These are phyloP conservation scores for Sipha flava DNA, from an alignment of 1,140 invertebrate species.

Conservation along the genomic window DNA sequence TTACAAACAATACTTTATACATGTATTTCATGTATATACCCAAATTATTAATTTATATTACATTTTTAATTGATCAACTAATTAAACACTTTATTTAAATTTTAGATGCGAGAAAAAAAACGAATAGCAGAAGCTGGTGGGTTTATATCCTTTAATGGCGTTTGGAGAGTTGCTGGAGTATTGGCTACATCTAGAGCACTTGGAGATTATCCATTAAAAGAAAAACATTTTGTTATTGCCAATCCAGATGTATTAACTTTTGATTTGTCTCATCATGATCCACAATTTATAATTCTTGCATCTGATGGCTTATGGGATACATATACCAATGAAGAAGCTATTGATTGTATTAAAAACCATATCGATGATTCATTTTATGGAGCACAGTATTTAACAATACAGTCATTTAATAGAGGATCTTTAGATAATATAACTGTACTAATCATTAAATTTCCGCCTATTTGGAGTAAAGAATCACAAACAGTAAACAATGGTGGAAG, in stretches of 20 bases:
- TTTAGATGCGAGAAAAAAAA: constrained; percentile 70
- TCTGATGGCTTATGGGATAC: constrained; percentile 95
- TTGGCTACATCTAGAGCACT: constrained; percentile 88
- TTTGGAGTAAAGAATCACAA: constrained; percentile 11
- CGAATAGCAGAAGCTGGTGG: constrained; percentile 86
- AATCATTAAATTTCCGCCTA: constrained; percentile 65
- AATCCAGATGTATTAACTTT: constrained; percentile 94
- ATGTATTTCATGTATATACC: no score
- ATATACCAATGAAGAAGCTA: constrained; percentile 87
- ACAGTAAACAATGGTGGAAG: neutral
- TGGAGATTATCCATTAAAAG: constrained; percentile 91
- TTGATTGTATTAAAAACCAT: constrained; percentile 72
- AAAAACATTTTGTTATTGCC: constrained; percentile 84
- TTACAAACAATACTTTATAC: no score
- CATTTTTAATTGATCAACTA: no score
- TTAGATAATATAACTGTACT: constrained; percentile 93
- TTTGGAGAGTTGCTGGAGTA: constrained; percentile 93
- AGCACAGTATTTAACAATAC: constrained; percentile 77
- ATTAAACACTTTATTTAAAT: no score
- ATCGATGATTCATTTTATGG: constrained; percentile 77
- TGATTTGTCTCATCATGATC: constrained; percentile 70
- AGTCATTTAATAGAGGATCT: constrained; percentile 86
- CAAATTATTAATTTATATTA: no score
- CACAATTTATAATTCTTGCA: constrained; percentile 82
- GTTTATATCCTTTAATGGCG: constrained; percentile 88